Base-by-base conservation (phyloP, 2,797 vertebrate genomes). In the Fistularia commersonii region DNA sequence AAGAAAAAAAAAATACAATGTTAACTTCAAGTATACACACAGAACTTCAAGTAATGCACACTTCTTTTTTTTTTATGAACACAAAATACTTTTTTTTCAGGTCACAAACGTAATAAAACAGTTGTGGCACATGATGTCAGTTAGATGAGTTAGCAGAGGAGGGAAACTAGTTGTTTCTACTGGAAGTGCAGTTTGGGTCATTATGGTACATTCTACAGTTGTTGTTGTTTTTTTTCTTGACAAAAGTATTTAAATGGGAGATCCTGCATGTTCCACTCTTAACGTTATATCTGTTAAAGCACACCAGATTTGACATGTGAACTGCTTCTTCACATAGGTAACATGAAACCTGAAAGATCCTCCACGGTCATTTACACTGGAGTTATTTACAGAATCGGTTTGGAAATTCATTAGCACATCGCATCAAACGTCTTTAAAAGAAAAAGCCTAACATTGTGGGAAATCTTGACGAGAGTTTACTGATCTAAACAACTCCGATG, bases 21-120 rank as follows among this genome's bases (percentile, higher is more conserved):
- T 74, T 54, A 70, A 77, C 44, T 88, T 87, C 80, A 85, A 89
- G 83, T 90, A 85, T 80, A 85, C 83, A 79, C 82, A 84, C 69
- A 71, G 46, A 87, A 87, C 76, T 84, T 89, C 80, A 88, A 87
- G 77, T 81, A 87, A 87, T 68, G 74, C 73, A 84, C 77, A 69
- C 52, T 63, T 68, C 59, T 64, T 56, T 64, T 56, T 59, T 54
- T 61, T 31, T 23, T 32, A 73, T 62, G 56, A 81, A 84, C 75
- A 80, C 66, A 83, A 81, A 81, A 76, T 79, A 78, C 72, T 56
- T 14, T 31, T 50, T 61, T 68, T 82, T 82, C 61, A 80, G 72
- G 73, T 78, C 76, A 80, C 71, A 72, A 81, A 81, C 68, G 71
- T 14, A 74, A 63, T 56, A 61, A 70, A 79, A 75, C 51, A 41